Evolutionary conservation across 2,113 vertebrate genomes (phyloP).

Genomic region (Crocuta crocuta): DNA sequence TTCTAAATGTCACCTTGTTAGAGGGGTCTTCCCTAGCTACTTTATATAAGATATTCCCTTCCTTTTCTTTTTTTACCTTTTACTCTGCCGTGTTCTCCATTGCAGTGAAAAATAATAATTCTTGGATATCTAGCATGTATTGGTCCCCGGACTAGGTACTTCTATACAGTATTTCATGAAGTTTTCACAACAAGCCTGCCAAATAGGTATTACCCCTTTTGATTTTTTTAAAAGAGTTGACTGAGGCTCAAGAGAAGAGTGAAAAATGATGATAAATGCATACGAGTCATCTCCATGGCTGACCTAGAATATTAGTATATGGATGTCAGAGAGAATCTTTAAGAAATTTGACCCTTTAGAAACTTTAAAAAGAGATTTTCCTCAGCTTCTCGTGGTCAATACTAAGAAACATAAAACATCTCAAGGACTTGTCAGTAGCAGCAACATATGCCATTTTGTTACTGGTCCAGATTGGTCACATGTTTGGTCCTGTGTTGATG

Average conservation of each 20-base stretch:
- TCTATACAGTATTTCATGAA: neutral
- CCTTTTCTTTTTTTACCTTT: neutral
- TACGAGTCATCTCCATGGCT: neutral
- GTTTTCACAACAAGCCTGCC: neutral
- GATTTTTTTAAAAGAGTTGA: constrained; percentile 32
- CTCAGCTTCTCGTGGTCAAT: neutral
- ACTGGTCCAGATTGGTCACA: neutral
- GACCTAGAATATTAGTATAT: neutral
- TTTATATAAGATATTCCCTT: neutral
- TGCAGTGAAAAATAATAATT: neutral
- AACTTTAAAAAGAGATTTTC: constrained; percentile 39
- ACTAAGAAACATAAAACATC: constrained; percentile 50
- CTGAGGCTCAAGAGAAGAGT: neutral
- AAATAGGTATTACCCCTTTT: neutral
- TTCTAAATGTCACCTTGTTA: neutral
- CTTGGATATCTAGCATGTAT: neutral
- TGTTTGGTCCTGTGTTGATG: neutral
- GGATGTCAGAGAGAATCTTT: constrained; percentile 12
- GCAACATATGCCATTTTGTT: constrained; percentile 2
- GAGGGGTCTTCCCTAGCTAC: neutral
- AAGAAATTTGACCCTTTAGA: constrained; percentile 43
- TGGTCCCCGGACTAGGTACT: neutral
- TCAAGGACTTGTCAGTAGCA: neutral
- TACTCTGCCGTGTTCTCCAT: neutral
- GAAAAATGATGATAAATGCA: constrained; percentile 14